These are phyloP conservation scores for Sarcophaga rosellei DNA, from an alignment of 2,888 invertebrate genomes.

Conservation along the genomic window DNA sequence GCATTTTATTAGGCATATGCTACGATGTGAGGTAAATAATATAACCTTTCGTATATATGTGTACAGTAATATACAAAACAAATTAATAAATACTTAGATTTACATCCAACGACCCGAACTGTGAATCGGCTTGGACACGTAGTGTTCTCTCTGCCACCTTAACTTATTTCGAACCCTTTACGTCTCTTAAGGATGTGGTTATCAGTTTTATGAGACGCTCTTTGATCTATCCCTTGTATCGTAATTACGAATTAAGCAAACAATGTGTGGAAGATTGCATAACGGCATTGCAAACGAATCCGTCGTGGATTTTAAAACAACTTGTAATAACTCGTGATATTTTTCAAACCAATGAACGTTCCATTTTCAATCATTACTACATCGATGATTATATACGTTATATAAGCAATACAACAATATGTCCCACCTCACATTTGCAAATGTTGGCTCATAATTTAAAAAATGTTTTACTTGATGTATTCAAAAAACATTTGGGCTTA, in stretches of 20 bases:
- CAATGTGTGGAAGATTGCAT: conserved; percentile 77
- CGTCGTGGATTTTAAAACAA: conserved; percentile 77
- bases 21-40: conserved; percentile 77
- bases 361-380: conserved; percentile 75
- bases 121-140: conserved; percentile 80
- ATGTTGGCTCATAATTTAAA: conserved; percentile 77
- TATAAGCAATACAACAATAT: conserved; percentile 71
- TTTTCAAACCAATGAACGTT: conserved; percentile 73
- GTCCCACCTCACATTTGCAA: conserved; percentile 73
- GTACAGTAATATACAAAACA: neutral
- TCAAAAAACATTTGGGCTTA: conserved; percentile 76
- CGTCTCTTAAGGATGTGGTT: conserved; percentile 75
- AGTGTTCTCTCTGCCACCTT: conserved; percentile 76
- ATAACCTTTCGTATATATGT: neutral
- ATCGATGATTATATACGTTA: conserved; percentile 78
- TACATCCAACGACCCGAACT: conserved; percentile 78
- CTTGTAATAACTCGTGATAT: conserved; percentile 75
- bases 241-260: conserved; percentile 78
- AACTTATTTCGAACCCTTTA: conserved; percentile 77
- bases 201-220: conserved; percentile 78
- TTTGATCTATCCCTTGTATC: conserved; percentile 78
- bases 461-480: conserved; percentile 75
- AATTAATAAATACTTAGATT: conserved; percentile 65
- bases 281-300: conserved; percentile 75
- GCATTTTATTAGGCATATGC: conserved; percentile 79